Base-by-base conservation (phyloP, 2,888 invertebrate genomes). In the Thumatha senex region DNA sequence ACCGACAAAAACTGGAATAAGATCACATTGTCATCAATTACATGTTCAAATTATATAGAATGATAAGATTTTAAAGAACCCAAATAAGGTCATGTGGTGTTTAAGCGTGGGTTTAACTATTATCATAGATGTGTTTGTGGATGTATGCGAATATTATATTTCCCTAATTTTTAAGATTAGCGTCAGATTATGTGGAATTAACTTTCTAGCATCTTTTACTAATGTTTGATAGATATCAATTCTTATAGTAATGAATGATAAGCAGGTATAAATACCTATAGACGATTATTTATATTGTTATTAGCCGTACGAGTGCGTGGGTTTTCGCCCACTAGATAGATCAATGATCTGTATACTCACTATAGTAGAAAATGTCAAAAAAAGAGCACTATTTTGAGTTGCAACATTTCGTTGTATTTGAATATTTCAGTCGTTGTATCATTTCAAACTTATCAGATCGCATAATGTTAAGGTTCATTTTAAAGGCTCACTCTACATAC, bases 171-270 rank as follows among this genome's bases (percentile, higher is more conserved):
- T 48, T 45, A 45, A 50, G 33, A 46, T 48, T 47, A 51, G 45
- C 40, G 38, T 39, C 48, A 35, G 1, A 48, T 54, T 54, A 53
- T 46, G 48, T 51, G 30, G 39, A 39, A n/a, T 48, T 46, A 46
- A 52, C 54, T 64, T 56, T 61, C 49, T 40, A 54, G 33, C 13
- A 18, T 12, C 10, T 9, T 10, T 42, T 42, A 48, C 43, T 48
- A 38, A 48, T 43, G 35, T 48, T 30, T 10, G 48, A 11, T 15
- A 48, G 40, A 33, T 44, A 24, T 49, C 40, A 40, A 34, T 31
- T 13, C 12, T 44, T 43, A 44, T 36, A 36, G 41, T 41, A 30
- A 48, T 48, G 36, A 48, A 48, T 48, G 48, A 42, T n/a, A 48
- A 48, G 24, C 36, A 11, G 36, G 41, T 42, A 24, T 24, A 24